These are phyloP conservation scores for Nipponacmea schrenckii DNA, from an alignment of 2,888 invertebrate species.

Conservation along the genomic window DNA sequence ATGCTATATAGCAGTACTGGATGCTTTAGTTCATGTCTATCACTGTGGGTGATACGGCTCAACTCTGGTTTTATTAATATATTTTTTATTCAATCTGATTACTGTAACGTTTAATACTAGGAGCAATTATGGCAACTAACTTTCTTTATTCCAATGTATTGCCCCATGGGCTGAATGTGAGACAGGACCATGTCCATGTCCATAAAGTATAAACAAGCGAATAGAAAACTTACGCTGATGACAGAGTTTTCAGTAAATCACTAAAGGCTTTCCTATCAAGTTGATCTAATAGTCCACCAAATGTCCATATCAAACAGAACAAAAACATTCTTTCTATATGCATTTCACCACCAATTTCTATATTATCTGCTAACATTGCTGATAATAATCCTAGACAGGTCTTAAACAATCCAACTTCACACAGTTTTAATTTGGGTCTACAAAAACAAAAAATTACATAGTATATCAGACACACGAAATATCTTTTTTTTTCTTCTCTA, in stretches of 20 bases:
- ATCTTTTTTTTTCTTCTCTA: too few species aligned
- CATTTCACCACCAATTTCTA: constrained; percentile 66
- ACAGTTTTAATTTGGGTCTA: constrained; percentile 58
- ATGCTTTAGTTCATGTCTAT: too few species aligned
- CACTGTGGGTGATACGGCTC: too few species aligned
- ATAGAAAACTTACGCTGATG: constrained; percentile 60
- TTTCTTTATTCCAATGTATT: too few species aligned
- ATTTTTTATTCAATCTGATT: too few species aligned
- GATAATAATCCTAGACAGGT: constrained; percentile 64
- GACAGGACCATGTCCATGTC: too few species aligned
- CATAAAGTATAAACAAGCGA: too few species aligned
- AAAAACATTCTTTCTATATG: constrained; percentile 66
- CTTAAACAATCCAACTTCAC: constrained; percentile 65
- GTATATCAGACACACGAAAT: background rate
- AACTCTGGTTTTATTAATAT: too few species aligned
- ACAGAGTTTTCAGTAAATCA: constrained; percentile 63
- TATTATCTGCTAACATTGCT: constrained; percentile 67
- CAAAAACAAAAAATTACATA: constrained; percentile 22
- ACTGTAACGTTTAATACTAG: too few species aligned
- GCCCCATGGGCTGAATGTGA: too few species aligned
- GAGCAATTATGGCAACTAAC: too few species aligned
- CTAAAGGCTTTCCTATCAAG: constrained; percentile 64
- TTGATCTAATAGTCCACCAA: constrained; percentile 64
- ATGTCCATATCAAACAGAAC: constrained; percentile 68
- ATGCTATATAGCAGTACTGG: background rate